Evolutionary conservation across 1,140 invertebrate genomes (phyloP), one percentile per base, ranked within the genome.

Genomic region (Oreohelix idahoensis): DNA sequence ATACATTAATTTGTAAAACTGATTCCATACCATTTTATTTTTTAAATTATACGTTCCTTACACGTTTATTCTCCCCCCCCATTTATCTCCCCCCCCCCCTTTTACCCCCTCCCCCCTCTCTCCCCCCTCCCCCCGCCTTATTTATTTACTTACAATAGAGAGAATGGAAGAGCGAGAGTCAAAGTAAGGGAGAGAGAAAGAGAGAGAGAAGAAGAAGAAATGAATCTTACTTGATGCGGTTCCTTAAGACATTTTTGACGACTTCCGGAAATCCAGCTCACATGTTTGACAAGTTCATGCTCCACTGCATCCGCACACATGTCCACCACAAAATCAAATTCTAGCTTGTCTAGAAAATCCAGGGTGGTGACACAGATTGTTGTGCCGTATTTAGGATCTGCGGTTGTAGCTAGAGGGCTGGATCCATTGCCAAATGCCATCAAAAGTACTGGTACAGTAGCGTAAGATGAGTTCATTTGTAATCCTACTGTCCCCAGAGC

Each of bases 341-440:
- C 71, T n/a, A 32, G 1, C 26, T 74, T 39, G 71, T 74, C 8
- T 5, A 74, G 38, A 36, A 39, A n/a, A 35, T 77, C 75, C 49
- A 77, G 32, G 10, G 75, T 49, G 15, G 53, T 5, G 2, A 29
- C 75, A 77, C 75, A 77, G 23, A 77, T 20, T 11, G 49, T 45
- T 0, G 42, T 36, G 1, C 75, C 75, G 11, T 53, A 53, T 4
- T 5, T 26, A 35, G 75, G 42, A 45, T 77, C 75, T 10, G 23
- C 38, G 2, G 39, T 49, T n/a, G 10, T 20, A 42, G 71, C 39
- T 1, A 10, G 0, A 1, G 71, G 71, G 2, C 39, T 10, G 36
- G 71, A 42, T 39, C 71, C 38, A 5, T 74, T 74, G 17, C 71
- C 71, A 49, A 74, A 74, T n/a, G 71, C 23, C 38, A 35, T 39